A percentile compares a stretch with the other conserved stretches of the same genome.
Conservation (phyloP, 2,797 vertebrate genomes). For the Enteromius mattozi region DNA sequence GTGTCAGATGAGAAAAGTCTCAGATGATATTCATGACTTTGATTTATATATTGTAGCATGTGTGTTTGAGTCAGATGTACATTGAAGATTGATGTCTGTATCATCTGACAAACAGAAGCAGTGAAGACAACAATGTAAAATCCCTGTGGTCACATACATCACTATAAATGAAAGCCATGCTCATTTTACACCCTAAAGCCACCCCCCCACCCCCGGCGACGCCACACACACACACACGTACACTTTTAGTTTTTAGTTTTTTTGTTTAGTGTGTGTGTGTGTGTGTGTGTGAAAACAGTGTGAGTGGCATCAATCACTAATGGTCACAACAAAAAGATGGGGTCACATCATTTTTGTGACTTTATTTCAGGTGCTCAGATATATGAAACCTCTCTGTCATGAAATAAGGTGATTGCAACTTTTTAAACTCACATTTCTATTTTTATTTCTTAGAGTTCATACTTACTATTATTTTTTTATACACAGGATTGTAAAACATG, state of each 20-base stretch:
- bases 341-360: background rate
- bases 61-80: background rate
- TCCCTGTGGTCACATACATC: constrained; percentile 29
- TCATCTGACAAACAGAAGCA: constrained; percentile 38
- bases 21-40: background rate
- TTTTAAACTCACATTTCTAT: background rate
- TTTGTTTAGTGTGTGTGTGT: no score
- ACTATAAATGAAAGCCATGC: constrained; percentile 6
- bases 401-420: no score
- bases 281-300: background rate
- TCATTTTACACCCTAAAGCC: constrained; percentile 44
- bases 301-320: background rate
- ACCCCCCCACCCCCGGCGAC: background rate
- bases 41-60: background rate
- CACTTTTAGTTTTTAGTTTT: background rate
- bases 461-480: background rate
- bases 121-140: background rate
- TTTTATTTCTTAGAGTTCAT: background rate
- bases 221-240: background rate
- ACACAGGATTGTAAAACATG: background rate
- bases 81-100: constrained; percentile 27
- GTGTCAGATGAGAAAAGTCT: background rate
- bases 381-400: background rate
- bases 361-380: background rate
- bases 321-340: background rate